These are phyloP conservation scores for Pteronotus mesoamericanus DNA, from an alignment of 2,797 vertebrate genomes.

Conservation along the genomic window DNA sequence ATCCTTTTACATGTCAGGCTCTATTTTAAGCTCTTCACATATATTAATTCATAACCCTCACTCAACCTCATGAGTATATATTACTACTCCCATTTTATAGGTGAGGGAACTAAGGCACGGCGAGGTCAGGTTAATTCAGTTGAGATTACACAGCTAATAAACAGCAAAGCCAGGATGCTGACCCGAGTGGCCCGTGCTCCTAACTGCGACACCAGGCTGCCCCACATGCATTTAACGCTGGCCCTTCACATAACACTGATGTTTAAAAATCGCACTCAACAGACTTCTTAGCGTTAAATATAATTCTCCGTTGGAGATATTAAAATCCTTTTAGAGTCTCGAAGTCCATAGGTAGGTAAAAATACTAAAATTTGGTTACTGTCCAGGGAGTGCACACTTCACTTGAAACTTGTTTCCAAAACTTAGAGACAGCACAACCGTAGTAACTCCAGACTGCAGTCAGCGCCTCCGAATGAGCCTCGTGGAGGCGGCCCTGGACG, in stretches of 20 bases:
- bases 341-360: not conserved
- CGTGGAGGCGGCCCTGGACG: not conserved
- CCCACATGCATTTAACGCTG: not conserved
- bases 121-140: not conserved
- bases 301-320: not conserved
- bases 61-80: not conserved
- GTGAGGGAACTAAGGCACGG: not conserved
- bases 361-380: not conserved
- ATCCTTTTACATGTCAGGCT: not conserved
- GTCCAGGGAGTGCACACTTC: not conserved
- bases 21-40: not conserved
- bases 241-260: not conserved
- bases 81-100: not conserved
- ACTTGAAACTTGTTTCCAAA: not conserved
- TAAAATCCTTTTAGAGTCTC: conserved; percentile 3
- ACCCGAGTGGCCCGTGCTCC: not conserved
- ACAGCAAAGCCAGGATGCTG: not conserved
- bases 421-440: not conserved
- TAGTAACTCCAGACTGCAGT: not conserved
- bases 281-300: not conserved
- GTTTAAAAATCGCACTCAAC: not conserved
- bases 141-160: not conserved
- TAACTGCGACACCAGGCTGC: not conserved
- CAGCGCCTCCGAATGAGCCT: not conserved
- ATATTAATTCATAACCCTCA: not conserved